phyloP scores from a whole-genome alignment of 2,113 vertebrate species.

The Carassius gibelio region DNA sequence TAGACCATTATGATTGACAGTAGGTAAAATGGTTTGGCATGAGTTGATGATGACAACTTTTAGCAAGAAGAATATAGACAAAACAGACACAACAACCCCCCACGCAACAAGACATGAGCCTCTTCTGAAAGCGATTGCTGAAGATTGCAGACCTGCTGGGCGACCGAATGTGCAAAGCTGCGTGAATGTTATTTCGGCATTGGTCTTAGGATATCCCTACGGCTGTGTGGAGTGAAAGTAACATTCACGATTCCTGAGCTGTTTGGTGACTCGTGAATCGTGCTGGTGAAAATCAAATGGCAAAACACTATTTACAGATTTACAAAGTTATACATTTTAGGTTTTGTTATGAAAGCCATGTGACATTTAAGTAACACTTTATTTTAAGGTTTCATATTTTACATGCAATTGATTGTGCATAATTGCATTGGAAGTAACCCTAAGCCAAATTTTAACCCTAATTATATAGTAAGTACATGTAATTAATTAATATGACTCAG shows the following conservation, averaged over 20 bases:
- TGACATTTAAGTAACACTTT: too few relatives aligned
- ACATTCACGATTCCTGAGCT: neutral
- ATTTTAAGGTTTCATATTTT: too few relatives aligned
- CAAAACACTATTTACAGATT: neutral
- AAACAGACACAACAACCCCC: conserved; percentile 25
- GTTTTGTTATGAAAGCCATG: neutral
- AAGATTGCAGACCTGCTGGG: neutral
- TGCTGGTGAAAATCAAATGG: neutral
- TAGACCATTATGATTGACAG: neutral
- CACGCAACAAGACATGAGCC: conserved; percentile 19
- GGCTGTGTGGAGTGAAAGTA: neutral
- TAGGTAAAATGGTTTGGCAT: conserved; percentile 6
- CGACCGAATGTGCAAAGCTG: neutral
- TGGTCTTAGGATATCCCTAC: neutral
- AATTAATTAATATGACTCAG: too few relatives aligned
- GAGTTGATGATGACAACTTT: conserved; percentile 19
- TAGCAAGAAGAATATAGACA: conserved; percentile 7
- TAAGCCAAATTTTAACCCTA: too few relatives aligned
- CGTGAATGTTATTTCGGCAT: neutral
- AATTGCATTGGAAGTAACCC: too few relatives aligned
- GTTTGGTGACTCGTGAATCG: neutral
- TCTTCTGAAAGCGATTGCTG: neutral
- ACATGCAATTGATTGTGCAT: too few relatives aligned
- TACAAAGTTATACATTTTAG: neutral
- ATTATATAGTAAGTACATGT: too few relatives aligned